Percentiles rank a stretch among this genome's conserved stretches.
Conservation (phyloP, 2,113 vertebrate genomes). For the Anseranas semipalmata region DNA sequence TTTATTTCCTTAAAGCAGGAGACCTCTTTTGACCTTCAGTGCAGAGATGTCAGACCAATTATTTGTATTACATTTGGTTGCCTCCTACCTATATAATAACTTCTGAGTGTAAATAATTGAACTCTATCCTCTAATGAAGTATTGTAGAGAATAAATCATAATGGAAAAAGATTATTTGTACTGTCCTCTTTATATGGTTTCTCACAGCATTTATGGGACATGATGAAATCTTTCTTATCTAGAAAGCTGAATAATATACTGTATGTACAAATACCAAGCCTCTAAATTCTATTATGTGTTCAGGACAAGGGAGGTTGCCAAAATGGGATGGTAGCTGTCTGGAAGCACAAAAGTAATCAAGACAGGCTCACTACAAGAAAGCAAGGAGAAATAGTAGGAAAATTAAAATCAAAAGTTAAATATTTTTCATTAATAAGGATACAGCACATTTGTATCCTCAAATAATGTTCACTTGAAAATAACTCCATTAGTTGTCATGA, state of each 20-base stretch:
- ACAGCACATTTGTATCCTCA: neutral
- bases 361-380: neutral
- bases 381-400: neutral
- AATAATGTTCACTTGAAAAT: neutral
- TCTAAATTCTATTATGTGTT: neutral
- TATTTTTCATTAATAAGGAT: neutral
- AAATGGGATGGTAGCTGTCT: neutral
- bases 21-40: slow-evolving; percentile 81
- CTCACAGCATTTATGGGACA: neutral
- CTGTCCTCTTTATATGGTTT: slow-evolving; percentile 52
- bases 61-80: slow-evolving; percentile 85
- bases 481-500: neutral
- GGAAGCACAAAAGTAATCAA: neutral
- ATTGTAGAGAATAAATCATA: slow-evolving; percentile 87
- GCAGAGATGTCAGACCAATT: slow-evolving; percentile 84
- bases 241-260: neutral
- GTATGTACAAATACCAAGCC: neutral
- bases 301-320: neutral
- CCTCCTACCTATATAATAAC: slow-evolving; percentile 84
- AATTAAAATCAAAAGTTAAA: neutral
- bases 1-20: slow-evolving; percentile 78
- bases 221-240: neutral
- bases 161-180: slow-evolving; percentile 74
- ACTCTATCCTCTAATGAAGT: slow-evolving; percentile 82
- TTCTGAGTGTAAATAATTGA: slow-evolving; percentile 85